Conservation (phyloP, 2,797 vertebrate genomes). For the Toxotes lorentzi region DNA sequence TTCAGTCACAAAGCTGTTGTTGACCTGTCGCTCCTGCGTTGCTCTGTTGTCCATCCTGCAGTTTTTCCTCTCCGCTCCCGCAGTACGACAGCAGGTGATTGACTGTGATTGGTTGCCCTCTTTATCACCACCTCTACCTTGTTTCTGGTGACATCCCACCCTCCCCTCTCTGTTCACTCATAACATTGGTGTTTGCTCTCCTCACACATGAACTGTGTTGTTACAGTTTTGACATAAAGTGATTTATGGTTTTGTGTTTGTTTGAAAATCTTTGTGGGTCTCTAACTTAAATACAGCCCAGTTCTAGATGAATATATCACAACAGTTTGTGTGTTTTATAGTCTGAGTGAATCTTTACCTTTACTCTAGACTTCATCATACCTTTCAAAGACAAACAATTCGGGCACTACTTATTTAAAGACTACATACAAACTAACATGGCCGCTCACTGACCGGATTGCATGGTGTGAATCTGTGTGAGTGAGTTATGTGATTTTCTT, state of each 20-base stretch:
- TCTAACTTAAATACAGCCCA: slow-evolving; percentile 6
- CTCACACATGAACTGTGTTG: slow-evolving; percentile 54
- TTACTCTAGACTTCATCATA: background rate
- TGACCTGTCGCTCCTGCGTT: slow-evolving; percentile 90
- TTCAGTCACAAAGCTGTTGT: slow-evolving; percentile 76
- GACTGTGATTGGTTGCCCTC: slow-evolving; percentile 80
- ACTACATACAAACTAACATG: slow-evolving; percentile 60
- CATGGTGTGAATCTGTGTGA: slow-evolving; percentile 61
- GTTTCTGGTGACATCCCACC: slow-evolving; percentile 56
- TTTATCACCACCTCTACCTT: slow-evolving; percentile 49
- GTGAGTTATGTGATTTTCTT: slow-evolving; percentile 17
- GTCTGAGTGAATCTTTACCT: background rate
- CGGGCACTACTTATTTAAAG: slow-evolving; percentile 25
- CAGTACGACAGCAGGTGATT: slow-evolving; percentile 99
- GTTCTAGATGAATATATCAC: background rate
- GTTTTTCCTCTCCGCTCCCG: slow-evolving; percentile 97
- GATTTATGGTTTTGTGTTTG: slow-evolving; percentile 69
- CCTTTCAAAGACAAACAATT: slow-evolving; percentile 10
- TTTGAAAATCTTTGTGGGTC: slow-evolving; percentile 13
- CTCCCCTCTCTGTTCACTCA: slow-evolving; percentile 54
- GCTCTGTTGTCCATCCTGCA: slow-evolving; percentile 90
- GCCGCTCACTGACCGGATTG: slow-evolving; percentile 50
- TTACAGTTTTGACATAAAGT: slow-evolving; percentile 35
- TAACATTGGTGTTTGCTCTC: slow-evolving; percentile 72
- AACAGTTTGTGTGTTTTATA: slow-evolving; percentile 9